Evolutionary conservation across 2,888 invertebrate species (phyloP).

Genomic region (Pristionchus mayeri): DNA sequence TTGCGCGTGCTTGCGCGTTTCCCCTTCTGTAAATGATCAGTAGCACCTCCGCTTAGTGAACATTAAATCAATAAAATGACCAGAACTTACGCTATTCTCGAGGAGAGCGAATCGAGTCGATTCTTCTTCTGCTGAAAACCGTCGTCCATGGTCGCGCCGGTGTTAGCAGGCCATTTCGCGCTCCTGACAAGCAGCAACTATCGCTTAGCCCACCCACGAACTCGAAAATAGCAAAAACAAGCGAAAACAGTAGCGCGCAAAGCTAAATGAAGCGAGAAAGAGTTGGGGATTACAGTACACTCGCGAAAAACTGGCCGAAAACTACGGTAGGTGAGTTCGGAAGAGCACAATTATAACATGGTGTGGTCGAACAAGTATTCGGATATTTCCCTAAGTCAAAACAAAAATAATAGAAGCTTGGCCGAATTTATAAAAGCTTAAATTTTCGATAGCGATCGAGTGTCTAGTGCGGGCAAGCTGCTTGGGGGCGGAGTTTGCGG

Average conservation of each 20-base stretch:
- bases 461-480: not conserved
- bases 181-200: not conserved
- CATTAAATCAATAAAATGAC: not conserved
- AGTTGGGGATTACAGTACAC: constrained; percentile 10
- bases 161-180: not conserved
- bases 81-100: constrained; percentile 20
- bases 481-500: not conserved
- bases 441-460: not conserved
- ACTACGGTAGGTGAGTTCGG: too few species aligned
- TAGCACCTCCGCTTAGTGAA: not conserved
- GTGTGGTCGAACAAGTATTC: too few species aligned
- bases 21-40: not conserved
- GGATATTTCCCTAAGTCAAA: not conserved
- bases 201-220: not conserved
- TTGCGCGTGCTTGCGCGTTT: not conserved
- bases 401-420: not conserved
- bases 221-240: not conserved
- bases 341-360: too few species aligned
- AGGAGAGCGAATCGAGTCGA: constrained; percentile 45
- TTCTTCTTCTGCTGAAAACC: constrained; percentile 48
- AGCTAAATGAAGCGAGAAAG: not conserved
- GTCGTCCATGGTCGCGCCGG: constrained; percentile 22
- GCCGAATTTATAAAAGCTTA: not conserved
- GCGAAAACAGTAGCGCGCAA: not conserved
- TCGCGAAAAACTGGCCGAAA: not conserved